phyloP scores from a whole-genome alignment of 1,140 invertebrate species.

The Cephus cinctus region DNA sequence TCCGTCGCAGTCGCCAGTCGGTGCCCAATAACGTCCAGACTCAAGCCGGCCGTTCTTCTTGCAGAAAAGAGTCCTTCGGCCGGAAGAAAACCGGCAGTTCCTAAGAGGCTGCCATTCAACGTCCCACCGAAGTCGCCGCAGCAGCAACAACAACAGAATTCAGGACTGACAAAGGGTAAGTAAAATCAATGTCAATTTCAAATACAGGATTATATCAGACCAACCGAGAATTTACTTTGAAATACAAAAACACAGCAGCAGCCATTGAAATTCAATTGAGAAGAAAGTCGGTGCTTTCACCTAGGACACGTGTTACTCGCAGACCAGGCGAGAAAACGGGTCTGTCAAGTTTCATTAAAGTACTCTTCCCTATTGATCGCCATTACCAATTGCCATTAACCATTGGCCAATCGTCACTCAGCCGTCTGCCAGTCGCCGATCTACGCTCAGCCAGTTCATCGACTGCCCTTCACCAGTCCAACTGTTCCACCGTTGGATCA shows the following conservation, averaged over 20 bases:
- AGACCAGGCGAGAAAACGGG: too few species aligned
- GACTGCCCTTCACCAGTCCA: too few species aligned
- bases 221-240: not conserved
- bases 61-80: slow-evolving; percentile 40
- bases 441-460: too few species aligned
- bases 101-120: slow-evolving; percentile 26
- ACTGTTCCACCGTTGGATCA: too few species aligned
- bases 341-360: too few species aligned
- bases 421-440: too few species aligned
- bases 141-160: slow-evolving; percentile 17
- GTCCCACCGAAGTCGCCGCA: slow-evolving; percentile 11
- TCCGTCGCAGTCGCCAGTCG: too few species aligned
- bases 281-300: slow-evolving; percentile 33
- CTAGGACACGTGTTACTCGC: too few species aligned
- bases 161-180: slow-evolving; percentile 24
- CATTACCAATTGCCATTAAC: too few species aligned
- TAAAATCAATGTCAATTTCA: not conserved
- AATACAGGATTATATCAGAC: not conserved
- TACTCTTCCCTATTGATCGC: too few species aligned
- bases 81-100: slow-evolving; percentile 32
- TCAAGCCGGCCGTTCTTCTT: slow-evolving; percentile 20
- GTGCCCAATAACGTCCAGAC: too few species aligned
- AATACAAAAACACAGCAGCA: slow-evolving; percentile 21
- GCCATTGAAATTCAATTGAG: not conserved
- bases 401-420: too few species aligned